Percentiles rank a stretch among this genome's conserved stretches.
Conservation (phyloP, 2,113 vertebrate species). For the Callaeas wilsoni region DNA sequence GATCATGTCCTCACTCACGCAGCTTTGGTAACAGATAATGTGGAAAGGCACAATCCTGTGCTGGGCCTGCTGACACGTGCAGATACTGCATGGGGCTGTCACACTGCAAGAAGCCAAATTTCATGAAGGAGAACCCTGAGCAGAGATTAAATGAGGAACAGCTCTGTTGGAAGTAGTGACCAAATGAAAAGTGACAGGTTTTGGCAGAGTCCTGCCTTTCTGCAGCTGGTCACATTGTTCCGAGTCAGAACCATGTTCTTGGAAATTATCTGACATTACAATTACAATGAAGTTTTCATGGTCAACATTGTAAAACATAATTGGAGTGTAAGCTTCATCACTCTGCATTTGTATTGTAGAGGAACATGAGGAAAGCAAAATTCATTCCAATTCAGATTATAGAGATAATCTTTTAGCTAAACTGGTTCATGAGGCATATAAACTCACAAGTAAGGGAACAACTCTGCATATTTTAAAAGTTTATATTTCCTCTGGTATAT, state of each 20-base stretch:
- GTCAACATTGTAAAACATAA: constrained; percentile 24
- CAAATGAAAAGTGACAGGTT: constrained; percentile 31
- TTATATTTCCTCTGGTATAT: neutral
- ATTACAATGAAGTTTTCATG: constrained; percentile 24
- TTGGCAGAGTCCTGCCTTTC: constrained; percentile 39
- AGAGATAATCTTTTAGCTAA: neutral
- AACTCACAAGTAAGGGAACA: neutral
- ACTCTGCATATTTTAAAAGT: neutral
- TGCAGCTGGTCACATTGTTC: constrained; percentile 27
- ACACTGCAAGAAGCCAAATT: neutral
- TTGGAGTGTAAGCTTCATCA: neutral
- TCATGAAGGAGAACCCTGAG: neutral
- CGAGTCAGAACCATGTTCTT: neutral
- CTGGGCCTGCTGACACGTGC: neutral
- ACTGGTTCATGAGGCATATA: neutral
- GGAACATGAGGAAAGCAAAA: neutral
- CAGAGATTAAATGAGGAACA: neutral
- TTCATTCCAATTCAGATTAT: neutral
- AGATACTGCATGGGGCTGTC: neutral
- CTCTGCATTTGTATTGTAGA: neutral
- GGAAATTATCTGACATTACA: constrained; percentile 27
- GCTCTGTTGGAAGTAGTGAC: neutral
- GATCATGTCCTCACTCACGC: neutral
- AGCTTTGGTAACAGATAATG: neutral
- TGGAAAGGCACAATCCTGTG: neutral